Conservation (phyloP, 1,140 invertebrate species). For the Drosophila nigrodunni region DNA sequence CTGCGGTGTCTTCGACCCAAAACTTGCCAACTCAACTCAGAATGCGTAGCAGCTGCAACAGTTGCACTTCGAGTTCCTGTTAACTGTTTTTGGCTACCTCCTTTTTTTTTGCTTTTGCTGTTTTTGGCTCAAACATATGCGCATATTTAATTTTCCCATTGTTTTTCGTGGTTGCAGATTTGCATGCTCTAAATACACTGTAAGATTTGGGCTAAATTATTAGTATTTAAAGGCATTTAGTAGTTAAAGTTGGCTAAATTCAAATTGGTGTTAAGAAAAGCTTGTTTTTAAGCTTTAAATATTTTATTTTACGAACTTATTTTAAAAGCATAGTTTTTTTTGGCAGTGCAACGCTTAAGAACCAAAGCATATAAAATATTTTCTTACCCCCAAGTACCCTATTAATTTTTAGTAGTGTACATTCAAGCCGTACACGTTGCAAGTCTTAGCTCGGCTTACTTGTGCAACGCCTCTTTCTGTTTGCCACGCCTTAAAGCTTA, state of each 20-base stretch:
- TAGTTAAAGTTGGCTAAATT: too few relatives aligned
- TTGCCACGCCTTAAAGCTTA: conserved; percentile 20
- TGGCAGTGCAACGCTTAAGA: not conserved
- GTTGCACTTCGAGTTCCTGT: conserved; percentile 24
- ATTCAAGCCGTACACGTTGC: not conserved
- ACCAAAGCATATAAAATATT: conserved; percentile 5
- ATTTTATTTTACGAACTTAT: not conserved
- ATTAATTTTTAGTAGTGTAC: conserved; percentile 27
- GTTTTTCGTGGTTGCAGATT: conserved; percentile 66
- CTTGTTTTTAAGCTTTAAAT: not conserved
- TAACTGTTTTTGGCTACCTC: conserved; percentile 5
- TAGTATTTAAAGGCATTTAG: not conserved
- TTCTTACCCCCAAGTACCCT: not conserved
- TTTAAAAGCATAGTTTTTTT: not conserved
- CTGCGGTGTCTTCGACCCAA: conserved; percentile 52
- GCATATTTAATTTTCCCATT: conserved; percentile 76
- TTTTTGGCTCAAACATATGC: conserved; percentile 67
- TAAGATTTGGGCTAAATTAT: not conserved
- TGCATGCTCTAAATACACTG: conserved; percentile 45
- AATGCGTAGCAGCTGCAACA: conserved; percentile 11
- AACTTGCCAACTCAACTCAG: conserved; percentile 2
- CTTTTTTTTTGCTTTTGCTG: conserved; percentile 20
- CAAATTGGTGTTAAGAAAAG: too few relatives aligned
- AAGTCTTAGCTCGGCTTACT: not conserved
- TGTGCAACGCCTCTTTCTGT: not conserved